Evolutionary conservation across 1,140 invertebrate species (phyloP).

Genomic region (Pectinophora gossypiella): DNA sequence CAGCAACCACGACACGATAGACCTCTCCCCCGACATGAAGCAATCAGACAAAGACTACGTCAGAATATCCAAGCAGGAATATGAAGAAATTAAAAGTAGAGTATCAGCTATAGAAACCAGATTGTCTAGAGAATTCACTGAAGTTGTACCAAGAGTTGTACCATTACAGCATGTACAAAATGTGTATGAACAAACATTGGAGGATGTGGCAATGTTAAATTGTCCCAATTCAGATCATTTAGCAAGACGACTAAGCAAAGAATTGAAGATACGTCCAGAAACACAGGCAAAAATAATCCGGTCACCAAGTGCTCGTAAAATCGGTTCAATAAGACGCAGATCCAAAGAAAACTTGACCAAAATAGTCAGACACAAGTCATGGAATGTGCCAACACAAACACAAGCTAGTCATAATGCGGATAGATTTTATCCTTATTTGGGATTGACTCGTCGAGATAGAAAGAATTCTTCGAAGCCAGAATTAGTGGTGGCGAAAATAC

Average conservation of each 20-base stretch:
- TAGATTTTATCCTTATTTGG: slow-evolving; percentile 61
- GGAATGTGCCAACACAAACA: slow-evolving; percentile 56
- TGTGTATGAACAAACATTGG: slow-evolving; percentile 83
- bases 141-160: slow-evolving; percentile 64
- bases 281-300: slow-evolving; percentile 83
- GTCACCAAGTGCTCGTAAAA: slow-evolving; percentile 87
- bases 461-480: slow-evolving; percentile 41
- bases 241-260: slow-evolving; percentile 81
- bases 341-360: slow-evolving; percentile 75
- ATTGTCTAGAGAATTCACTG: slow-evolving; percentile 81
- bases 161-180: slow-evolving; percentile 78
- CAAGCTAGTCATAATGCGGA: slow-evolving; percentile 46
- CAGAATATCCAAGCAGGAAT: slow-evolving; percentile 82
- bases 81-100: slow-evolving; percentile 84
- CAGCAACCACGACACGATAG: slow-evolving; percentile 58
- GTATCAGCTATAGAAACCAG: slow-evolving; percentile 82
- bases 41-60: slow-evolving; percentile 78
- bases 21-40: slow-evolving; percentile 62
- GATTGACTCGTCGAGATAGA: slow-evolving; percentile 37
- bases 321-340: slow-evolving; percentile 82
- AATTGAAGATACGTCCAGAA: slow-evolving; percentile 83
- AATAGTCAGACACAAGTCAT: slow-evolving; percentile 67
- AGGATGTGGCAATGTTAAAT: slow-evolving; percentile 78
- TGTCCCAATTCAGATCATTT: slow-evolving; percentile 81
- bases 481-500: slow-evolving; percentile 18